A percentile compares a stretch with the other conserved stretches of the same genome.
These are phyloP conservation scores for Argyrosomus regius DNA, from an alignment of 2,797 vertebrate genomes.

Conservation along the genomic window DNA sequence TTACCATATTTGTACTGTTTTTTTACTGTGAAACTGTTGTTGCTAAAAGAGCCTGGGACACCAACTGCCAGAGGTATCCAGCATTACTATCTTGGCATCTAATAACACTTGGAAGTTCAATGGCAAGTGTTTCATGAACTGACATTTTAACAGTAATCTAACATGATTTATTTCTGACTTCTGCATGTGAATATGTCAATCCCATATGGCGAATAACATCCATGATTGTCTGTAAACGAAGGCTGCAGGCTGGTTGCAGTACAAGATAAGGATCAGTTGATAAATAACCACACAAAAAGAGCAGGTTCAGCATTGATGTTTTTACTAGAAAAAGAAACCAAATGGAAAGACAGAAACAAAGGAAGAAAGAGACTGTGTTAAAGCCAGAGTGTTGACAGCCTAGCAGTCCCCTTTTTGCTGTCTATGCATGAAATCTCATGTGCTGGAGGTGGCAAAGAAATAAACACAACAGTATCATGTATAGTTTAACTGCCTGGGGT, in stretches of 20 bases:
- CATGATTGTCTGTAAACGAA: neutral
- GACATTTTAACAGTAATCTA: neutral
- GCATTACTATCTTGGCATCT: too few species aligned
- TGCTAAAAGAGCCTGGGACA: too few species aligned
- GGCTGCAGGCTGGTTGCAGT: neutral
- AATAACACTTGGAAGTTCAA: neutral
- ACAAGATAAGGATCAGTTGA: neutral
- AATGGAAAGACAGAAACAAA: conserved; percentile 74
- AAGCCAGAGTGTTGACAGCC: conserved; percentile 71
- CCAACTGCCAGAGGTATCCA: too few species aligned
- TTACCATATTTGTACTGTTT: too few species aligned
- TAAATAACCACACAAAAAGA: conserved; percentile 73
- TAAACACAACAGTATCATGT: conserved; percentile 48
- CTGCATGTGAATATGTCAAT: neutral
- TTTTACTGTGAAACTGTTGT: too few species aligned
- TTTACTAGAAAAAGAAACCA: conserved; percentile 84
- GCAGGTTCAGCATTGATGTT: conserved; percentile 75
- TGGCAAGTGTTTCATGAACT: neutral
- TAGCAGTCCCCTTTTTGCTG: conserved; percentile 53
- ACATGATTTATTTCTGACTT: neutral
- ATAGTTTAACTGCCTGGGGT: conserved; percentile 39
- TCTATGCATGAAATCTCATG: conserved; percentile 46
- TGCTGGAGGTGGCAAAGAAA: conserved; percentile 53
- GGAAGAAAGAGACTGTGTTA: conserved; percentile 62
- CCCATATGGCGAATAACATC: neutral